These are phyloP conservation scores for Spondyliosoma cantharus DNA, from an alignment of 2,797 vertebrate genomes.

Conservation along the genomic window DNA sequence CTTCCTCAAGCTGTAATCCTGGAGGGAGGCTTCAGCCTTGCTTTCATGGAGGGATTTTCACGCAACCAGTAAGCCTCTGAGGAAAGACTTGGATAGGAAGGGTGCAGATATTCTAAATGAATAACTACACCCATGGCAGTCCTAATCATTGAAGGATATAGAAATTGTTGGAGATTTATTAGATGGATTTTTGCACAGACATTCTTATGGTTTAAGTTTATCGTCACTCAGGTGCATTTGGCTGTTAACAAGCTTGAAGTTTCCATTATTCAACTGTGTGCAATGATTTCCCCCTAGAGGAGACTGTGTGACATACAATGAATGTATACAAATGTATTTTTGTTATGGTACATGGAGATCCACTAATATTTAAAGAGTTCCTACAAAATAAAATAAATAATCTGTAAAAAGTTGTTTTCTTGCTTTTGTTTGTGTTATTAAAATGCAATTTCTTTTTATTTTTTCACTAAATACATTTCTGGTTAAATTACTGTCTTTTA, in stretches of 20 bases:
- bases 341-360: not conserved
- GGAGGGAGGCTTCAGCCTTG: conserved; percentile 76
- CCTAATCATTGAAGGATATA: not conserved
- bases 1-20: conserved; percentile 89
- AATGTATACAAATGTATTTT: not conserved
- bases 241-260: conserved; percentile 10
- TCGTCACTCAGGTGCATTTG: not conserved
- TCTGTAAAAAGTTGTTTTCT: too few relatives aligned
- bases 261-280: conserved; percentile 22
- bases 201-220: conserved; percentile 10
- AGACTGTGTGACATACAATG: conserved; percentile 24
- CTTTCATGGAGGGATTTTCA: conserved; percentile 87
- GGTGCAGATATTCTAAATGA: conserved; percentile 24
- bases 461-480: not conserved
- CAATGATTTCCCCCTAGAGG: conserved; percentile 67
- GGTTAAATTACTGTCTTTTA: too few relatives aligned
- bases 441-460: not conserved
- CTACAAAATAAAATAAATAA: not conserved
- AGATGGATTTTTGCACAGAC: not conserved
- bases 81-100: conserved; percentile 42
- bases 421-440: not conserved
- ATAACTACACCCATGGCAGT: not conserved
- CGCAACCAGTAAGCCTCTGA: conserved; percentile 75
- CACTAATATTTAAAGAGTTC: not conserved
- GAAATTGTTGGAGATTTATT: not conserved